Conservation (phyloP, 2,113 vertebrate species). For the Channa maculata region DNA sequence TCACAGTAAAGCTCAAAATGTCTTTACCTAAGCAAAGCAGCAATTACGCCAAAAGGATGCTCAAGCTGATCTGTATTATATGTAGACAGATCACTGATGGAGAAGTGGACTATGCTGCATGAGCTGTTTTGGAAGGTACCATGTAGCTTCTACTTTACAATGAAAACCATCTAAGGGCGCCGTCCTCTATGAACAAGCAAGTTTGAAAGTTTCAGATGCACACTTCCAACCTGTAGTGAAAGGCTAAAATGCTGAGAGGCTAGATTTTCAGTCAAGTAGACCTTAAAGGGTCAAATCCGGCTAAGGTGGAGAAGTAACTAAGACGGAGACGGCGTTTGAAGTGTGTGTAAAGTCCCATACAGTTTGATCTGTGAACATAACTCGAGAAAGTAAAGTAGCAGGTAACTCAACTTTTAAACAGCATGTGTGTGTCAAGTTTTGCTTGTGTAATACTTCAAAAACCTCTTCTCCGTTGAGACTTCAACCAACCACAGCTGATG, state of each 20-base stretch:
- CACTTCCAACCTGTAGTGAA: too few relatives aligned
- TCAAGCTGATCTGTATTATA: too few relatives aligned
- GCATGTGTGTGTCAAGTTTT: background rate
- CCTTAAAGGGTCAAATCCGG: background rate
- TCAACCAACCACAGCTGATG: constrained; percentile 13
- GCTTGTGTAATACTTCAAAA: background rate
- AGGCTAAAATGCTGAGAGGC: too few relatives aligned
- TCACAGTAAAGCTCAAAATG: background rate
- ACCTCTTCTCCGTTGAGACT: background rate
- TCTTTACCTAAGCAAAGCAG: background rate
- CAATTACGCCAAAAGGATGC: background rate
- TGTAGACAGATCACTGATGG: background rate
- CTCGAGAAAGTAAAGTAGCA: too few relatives aligned
- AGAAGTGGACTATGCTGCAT: background rate
- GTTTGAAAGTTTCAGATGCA: too few relatives aligned
- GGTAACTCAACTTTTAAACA: too few relatives aligned
- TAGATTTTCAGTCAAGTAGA: too few relatives aligned
- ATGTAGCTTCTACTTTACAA: background rate
- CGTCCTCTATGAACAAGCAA: background rate
- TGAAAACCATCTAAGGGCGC: too few relatives aligned
- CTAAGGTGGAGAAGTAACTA: background rate
- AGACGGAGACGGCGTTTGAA: background rate
- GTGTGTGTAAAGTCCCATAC: too few relatives aligned
- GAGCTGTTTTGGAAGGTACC: background rate
- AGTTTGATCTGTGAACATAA: too few relatives aligned